These are phyloP conservation scores for Eretmochelys imbricata DNA, from an alignment of 2,113 vertebrate species.

Conservation along the genomic window DNA sequence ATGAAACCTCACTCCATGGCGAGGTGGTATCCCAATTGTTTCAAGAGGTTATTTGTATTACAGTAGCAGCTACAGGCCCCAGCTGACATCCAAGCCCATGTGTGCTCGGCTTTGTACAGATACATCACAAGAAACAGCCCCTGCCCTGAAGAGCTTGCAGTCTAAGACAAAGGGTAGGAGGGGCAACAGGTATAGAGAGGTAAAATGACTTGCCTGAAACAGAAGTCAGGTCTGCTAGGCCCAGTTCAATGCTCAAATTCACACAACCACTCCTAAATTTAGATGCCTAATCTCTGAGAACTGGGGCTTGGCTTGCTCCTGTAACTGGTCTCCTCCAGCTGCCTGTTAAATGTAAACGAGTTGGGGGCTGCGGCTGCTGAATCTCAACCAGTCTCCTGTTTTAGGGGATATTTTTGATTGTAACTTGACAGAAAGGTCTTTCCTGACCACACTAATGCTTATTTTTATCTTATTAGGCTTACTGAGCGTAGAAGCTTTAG, in stretches of 20 bases:
- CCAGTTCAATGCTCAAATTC: neutral
- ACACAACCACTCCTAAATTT: neutral
- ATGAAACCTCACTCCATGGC: neutral
- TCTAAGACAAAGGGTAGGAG: neutral
- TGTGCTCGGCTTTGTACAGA: neutral
- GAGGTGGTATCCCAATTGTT: neutral
- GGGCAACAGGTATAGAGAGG: neutral
- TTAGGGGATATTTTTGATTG: neutral
- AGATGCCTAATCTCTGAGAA: neutral
- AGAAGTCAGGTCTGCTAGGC: neutral
- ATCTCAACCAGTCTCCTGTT: neutral
- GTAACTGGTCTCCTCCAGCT: neutral
- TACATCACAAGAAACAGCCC: neutral
- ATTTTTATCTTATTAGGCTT: neutral
- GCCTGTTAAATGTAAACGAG: neutral
- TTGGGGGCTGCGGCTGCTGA: rapidly evolving
- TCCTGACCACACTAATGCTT: rapidly evolving
- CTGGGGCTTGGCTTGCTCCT: neutral
- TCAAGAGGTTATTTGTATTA: neutral
- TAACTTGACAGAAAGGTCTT: neutral
- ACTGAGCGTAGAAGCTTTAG: neutral
- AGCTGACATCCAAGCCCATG: neutral
- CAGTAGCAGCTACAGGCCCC: neutral
- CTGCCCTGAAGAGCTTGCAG: neutral
- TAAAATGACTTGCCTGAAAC: neutral